Evolutionary conservation across 2,797 vertebrate genomes (phyloP).

Genomic region (Cuculus canorus): DNA sequence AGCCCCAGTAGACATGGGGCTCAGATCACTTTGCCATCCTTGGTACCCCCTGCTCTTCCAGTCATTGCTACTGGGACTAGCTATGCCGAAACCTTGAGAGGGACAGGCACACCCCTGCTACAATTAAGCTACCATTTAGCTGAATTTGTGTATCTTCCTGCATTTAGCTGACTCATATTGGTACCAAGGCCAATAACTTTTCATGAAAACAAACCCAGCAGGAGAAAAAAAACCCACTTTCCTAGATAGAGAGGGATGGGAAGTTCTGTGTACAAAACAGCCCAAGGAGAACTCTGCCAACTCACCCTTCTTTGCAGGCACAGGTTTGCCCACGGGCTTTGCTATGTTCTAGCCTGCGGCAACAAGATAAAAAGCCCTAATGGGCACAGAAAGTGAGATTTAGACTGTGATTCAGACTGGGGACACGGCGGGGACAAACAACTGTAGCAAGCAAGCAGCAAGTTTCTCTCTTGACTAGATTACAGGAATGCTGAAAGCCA

Average conservation of each 20-base stretch:
- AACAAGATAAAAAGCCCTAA: neutral
- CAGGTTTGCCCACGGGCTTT: neutral
- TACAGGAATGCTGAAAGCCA: rapidly evolving
- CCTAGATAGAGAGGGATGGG: neutral
- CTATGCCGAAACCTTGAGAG: neutral
- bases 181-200: neutral
- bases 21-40: neutral
- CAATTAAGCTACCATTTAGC: neutral
- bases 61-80: neutral
- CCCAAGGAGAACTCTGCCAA: rapidly evolving
- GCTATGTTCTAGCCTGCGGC: rapidly evolving
- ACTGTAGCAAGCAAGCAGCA: neutral
- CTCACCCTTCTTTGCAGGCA: neutral
- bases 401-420: neutral
- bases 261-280: neutral
- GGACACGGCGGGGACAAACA: rapidly evolving
- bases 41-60: neutral
- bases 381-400: rapidly evolving
- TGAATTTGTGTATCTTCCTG: neutral
- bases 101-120: neutral
- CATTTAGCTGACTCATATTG: neutral
- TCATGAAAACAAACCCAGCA: neutral
- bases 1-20: neutral
- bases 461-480: neutral
- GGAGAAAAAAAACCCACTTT: neutral